Conservation (phyloP, 2,888 invertebrate species). For the Hecatera dysodea region DNA sequence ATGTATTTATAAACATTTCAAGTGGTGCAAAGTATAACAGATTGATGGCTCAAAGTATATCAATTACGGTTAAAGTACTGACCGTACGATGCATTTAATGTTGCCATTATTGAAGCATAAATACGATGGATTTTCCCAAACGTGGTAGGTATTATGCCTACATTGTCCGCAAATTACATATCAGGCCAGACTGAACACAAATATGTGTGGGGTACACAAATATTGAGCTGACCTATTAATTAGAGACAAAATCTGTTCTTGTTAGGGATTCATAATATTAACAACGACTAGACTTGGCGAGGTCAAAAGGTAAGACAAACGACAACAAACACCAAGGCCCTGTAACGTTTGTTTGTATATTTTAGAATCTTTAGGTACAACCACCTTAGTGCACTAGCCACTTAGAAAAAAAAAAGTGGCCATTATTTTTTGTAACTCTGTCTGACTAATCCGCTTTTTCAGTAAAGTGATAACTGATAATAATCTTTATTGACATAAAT, state of each 20-base stretch:
- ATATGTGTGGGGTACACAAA: conserved; percentile 17
- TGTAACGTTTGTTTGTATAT: too few relatives aligned
- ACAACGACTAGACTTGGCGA: too few relatives aligned
- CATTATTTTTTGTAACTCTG: too few relatives aligned
- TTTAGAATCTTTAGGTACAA: too few relatives aligned
- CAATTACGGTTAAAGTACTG: not conserved
- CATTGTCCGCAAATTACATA: not conserved
- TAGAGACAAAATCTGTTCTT: not conserved
- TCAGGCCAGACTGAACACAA: conserved; percentile 28
- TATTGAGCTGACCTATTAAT: conserved; percentile 21
- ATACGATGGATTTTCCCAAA: conserved; percentile 14
- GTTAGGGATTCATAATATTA: too few relatives aligned
- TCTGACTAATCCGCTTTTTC: too few relatives aligned
- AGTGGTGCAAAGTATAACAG: conserved; percentile 31
- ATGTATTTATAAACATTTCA: conserved; percentile 61
- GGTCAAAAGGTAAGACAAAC: too few relatives aligned
- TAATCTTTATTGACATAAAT: too few relatives aligned
- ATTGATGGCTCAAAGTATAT: conserved; percentile 33
- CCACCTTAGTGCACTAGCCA: too few relatives aligned
- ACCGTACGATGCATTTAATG: conserved; percentile 19
- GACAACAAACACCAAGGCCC: too few relatives aligned
- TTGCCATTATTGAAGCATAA: conserved; percentile 12
- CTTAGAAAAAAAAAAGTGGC: too few relatives aligned
- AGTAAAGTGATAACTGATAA: too few relatives aligned
- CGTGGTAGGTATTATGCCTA: not conserved